These are phyloP conservation scores for Pseudochirops corinnae DNA, from an alignment of 2,797 vertebrate species.

Conservation along the genomic window DNA sequence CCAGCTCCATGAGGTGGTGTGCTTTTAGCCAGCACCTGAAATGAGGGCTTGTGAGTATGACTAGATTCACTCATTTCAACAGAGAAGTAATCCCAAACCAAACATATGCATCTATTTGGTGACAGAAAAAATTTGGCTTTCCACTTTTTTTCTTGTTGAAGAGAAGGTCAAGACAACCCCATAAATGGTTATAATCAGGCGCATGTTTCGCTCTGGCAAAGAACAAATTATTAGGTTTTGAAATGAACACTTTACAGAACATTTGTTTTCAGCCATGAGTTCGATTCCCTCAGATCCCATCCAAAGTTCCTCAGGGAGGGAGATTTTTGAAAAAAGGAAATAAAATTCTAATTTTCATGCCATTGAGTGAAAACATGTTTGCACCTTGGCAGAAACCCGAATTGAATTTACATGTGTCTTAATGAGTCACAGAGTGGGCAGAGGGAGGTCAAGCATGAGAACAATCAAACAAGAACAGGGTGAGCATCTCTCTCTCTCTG, in stretches of 20 bases:
- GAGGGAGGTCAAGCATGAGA: not conserved
- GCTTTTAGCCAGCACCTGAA: not conserved
- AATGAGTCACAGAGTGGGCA: slow-evolving; percentile 11
- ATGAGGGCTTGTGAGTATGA: not conserved
- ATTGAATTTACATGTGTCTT: slow-evolving; percentile 39
- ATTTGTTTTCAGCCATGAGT: not conserved
- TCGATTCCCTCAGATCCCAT: slow-evolving; percentile 48
- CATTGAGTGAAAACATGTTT: slow-evolving; percentile 14
- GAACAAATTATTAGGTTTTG: slow-evolving; percentile 39
- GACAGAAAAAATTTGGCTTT: not conserved
- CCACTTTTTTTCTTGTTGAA: not conserved
- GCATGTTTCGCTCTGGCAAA: slow-evolving; percentile 23
- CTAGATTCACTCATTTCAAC: not conserved
- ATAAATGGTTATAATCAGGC: not conserved
- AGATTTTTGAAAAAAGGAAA: slow-evolving; percentile 54
- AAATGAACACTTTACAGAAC: slow-evolving; percentile 48
- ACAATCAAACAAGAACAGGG: not conserved
- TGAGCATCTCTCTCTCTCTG: not conserved
- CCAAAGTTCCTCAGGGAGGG: slow-evolving; percentile 58
- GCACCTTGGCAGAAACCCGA: slow-evolving; percentile 13
- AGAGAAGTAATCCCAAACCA: not conserved
- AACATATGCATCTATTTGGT: not conserved
- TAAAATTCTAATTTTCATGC: not conserved
- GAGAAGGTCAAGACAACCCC: not conserved
- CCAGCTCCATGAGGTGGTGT: fast-evolving